phyloP scores from a whole-genome alignment of 2,888 invertebrate species.

The Tetragnatha montana region DNA sequence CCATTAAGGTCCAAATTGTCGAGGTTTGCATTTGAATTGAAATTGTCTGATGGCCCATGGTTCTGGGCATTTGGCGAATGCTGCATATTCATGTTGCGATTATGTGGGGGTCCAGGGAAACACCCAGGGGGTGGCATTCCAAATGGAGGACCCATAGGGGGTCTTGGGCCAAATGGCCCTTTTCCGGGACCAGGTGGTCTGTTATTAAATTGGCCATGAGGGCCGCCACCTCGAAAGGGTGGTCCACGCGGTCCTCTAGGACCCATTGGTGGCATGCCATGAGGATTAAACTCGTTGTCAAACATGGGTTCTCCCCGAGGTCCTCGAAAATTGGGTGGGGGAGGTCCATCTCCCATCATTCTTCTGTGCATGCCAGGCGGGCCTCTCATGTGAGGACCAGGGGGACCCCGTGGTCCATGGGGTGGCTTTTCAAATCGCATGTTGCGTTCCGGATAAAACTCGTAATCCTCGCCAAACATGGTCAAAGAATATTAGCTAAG shows the following conservation, averaged over 20 bases:
- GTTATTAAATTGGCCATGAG: constrained; percentile 34
- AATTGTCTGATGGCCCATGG: no score
- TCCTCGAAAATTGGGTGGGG: constrained; percentile 74
- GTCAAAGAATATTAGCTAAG: no score
- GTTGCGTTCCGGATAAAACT: constrained; percentile 59
- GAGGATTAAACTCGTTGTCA: constrained; percentile 83
- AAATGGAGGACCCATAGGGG: constrained; percentile 74
- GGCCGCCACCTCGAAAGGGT: constrained; percentile 52
- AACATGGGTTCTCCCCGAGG: constrained; percentile 72
- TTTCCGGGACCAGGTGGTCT: constrained; percentile 22
- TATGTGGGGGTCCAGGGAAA: constrained; percentile 71
- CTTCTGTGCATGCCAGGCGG: constrained; percentile 23
- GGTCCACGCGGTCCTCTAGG: constrained; percentile 76
- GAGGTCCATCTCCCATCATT: constrained; percentile 57
- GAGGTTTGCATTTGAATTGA: constrained; percentile 8
- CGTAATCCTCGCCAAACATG: constrained; percentile 62
- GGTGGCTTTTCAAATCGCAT: constrained; percentile 61
- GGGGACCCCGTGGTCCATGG: constrained; percentile 74
- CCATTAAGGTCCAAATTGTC: constrained; percentile 74
- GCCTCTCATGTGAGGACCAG: constrained; percentile 72
- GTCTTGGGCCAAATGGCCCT: constrained; percentile 72
- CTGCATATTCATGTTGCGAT: constrained; percentile 35
- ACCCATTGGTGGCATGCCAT: constrained; percentile 76
- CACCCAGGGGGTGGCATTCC: constrained; percentile 68
- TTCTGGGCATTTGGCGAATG: neutral